Base-by-base conservation (phyloP, 1,140 invertebrate genomes). In the Campoletis sonorensis region DNA sequence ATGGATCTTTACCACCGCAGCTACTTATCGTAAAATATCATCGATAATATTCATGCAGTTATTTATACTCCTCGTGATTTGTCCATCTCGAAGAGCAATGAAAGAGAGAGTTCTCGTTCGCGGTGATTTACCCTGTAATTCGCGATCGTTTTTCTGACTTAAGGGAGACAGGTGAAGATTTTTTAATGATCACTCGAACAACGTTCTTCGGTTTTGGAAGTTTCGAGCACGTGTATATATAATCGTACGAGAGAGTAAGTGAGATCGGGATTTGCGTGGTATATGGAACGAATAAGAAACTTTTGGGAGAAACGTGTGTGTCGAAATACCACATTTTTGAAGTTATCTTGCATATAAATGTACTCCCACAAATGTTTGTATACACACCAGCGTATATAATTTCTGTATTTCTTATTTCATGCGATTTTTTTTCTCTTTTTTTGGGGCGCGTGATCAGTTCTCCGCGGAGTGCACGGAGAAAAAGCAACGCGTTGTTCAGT, bases 401-500 rank as follows among this genome's bases (percentile, higher is more conserved):
- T 27, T 64, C 76, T 76, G 76, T 8, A 5, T 67, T 67, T 81
- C 45, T 26, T 61, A 23, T 64, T 45, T 45, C 58, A 13, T 26
- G 40, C 33, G n/a, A n/a, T n/a, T n/a, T n/a, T n/a, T n/a, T n/a
- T n/a, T n/a, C n/a, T n/a, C n/a, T 78, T 45, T 78, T 58, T 54
- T 58, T 54, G 23, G 26, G 4, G 11, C 76, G 76, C 45, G 76
- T 81, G 72, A 81, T 81, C 79, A 54, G 51, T 27, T 37, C 45
- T 58, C n/a, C 5, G 26, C 49, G 26, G 27, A 70, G 27, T 15
- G 67, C 67, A 33, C 27, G 30, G 67, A 70, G 67, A 13, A n/a
- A 30, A 27, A 70, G 67, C 67, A 33, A 13, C 27, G 58, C 79
- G 64, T 85, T 84, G 80, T 83, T 84, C 81, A 40, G 64, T 18